A percentile compares a stretch with the other conserved stretches of the same genome.
Conservation (phyloP, 2,113 vertebrate species). For the Chaenogobius annularis region DNA sequence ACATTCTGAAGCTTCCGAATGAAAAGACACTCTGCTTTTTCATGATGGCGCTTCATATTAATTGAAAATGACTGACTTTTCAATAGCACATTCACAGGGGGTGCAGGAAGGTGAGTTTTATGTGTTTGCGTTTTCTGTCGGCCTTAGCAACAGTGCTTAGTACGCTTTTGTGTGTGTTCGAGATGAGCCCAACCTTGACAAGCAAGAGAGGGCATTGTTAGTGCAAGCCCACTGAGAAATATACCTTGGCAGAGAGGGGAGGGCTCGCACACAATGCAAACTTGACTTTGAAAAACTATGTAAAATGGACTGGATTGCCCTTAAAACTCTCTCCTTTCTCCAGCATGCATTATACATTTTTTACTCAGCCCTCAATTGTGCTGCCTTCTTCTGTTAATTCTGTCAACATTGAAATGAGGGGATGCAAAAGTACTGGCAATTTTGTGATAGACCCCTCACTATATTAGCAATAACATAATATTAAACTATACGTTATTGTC, state of each 20-base stretch:
- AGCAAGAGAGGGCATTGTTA: slow-evolving; percentile 42
- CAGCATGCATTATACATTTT: not conserved
- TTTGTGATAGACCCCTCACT: too few relatives aligned
- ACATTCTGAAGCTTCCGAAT: slow-evolving; percentile 29
- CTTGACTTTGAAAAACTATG: slow-evolving; percentile 8
- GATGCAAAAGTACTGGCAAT: too few relatives aligned
- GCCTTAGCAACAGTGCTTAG: slow-evolving; percentile 7
- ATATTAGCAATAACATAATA: too few relatives aligned
- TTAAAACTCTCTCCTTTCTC: not conserved
- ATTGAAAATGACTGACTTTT: slow-evolving; percentile 45
- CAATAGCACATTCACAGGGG: slow-evolving; percentile 44
- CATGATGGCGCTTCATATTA: slow-evolving; percentile 32
- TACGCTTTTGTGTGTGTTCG: slow-evolving; percentile 12
- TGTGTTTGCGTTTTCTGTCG: not conserved
- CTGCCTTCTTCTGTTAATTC: not conserved
- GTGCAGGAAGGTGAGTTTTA: slow-evolving; percentile 24
- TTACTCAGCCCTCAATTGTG: not conserved
- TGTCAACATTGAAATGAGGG: too few relatives aligned
- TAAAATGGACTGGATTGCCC: slow-evolving; percentile 9
- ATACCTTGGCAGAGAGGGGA: slow-evolving; percentile 14
- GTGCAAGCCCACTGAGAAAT: slow-evolving; percentile 33
- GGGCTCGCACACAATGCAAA: slow-evolving; percentile 3
- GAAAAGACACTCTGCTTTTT: slow-evolving; percentile 47
- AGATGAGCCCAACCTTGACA: slow-evolving; percentile 53
- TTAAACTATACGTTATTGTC: too few relatives aligned